Percentiles rank a stretch among this genome's conserved stretches.
phyloP scores from a whole-genome alignment of 2,797 vertebrate species.

The Ctenopoma kingsleyae region DNA sequence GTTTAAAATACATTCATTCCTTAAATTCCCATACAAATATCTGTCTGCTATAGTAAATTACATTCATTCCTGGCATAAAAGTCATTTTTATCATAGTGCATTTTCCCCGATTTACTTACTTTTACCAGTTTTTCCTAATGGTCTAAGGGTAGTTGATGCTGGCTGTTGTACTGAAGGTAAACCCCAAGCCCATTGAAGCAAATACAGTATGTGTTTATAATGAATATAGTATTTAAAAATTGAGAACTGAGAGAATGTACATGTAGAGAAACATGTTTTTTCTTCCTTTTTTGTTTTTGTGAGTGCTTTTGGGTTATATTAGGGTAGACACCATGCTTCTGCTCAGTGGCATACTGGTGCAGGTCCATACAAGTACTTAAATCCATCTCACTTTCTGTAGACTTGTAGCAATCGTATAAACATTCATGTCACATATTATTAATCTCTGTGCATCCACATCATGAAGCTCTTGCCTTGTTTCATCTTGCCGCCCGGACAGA shows the following conservation, averaged over 20 bases:
- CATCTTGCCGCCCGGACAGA: slow-evolving; percentile 27
- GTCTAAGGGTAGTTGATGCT: too few relatives aligned
- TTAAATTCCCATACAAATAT: too few relatives aligned
- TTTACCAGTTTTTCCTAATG: too few relatives aligned
- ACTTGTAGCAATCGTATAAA: slow-evolving; percentile 20
- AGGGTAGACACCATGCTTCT: not conserved
- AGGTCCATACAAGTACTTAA: slow-evolving; percentile 7
- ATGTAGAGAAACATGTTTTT: not conserved
- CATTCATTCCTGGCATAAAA: too few relatives aligned
- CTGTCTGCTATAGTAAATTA: too few relatives aligned
- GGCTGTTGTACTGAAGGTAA: not conserved
- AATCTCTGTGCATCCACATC: slow-evolving; percentile 15
- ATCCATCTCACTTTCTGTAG: slow-evolving; percentile 11
- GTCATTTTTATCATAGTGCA: too few relatives aligned
- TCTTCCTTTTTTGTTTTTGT: not conserved
- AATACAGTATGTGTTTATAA: not conserved
- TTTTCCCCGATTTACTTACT: too few relatives aligned
- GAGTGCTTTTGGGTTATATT: not conserved
- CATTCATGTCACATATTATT: slow-evolving; percentile 37
- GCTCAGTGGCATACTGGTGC: not conserved
- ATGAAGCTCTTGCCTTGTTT: slow-evolving; percentile 24
- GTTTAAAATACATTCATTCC: slow-evolving; percentile 2
- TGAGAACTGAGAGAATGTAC: not conserved
- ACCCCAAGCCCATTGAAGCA: not conserved
- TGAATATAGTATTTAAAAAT: not conserved